Evolutionary conservation across 2,888 invertebrate genomes (phyloP), one percentile per base, ranked within the genome.

Genomic region (Drosophila anomalata): DNA sequence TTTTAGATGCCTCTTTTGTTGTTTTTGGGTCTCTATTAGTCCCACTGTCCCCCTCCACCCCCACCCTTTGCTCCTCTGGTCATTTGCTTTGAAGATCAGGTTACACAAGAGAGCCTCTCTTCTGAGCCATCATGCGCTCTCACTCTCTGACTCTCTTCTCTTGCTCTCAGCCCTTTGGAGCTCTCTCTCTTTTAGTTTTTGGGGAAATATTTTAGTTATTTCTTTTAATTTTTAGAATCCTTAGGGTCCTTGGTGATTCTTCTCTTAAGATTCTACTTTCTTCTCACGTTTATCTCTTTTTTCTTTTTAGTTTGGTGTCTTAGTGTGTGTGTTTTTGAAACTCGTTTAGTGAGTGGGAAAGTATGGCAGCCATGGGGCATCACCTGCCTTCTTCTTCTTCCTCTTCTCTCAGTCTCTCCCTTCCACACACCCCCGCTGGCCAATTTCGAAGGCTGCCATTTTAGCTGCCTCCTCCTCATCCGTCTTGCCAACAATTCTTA

Each of bases 371-470:
- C 20, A 4, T 20, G 17, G 42, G 42, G 42, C 71, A 69, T 79
- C 67, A 53, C 62, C 61, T 60, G 17, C 17, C 17, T 17, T 17
- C 17, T 17, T 17, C 17, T 17, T 17, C 17, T 17, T 17, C 1
- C 17, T 17, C 17, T 17, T 52, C 36, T 50, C 26, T 48, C 33
- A 31, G 46, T 31, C 6, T n/a, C 6, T 17, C 9, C 31, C 31
- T 8, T 20, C 7, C 3, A 14, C 48, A 12, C 51, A 8, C 22
- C 31, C 53, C 29, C 22, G 31, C 50, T 63, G 57, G 58, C 59
- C 69, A 71, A 77, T 77, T 79, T 66, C 41, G 75, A 79, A 79
- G 74, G 71, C 76, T 71, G 77, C 77, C 76, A 76, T 77, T 77
- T 76, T 76, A 67, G 5, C 12, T 1, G 22, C 1, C 20, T 6